Conservation (phyloP, 2,113 vertebrate genomes). For the Scatophagus argus region DNA sequence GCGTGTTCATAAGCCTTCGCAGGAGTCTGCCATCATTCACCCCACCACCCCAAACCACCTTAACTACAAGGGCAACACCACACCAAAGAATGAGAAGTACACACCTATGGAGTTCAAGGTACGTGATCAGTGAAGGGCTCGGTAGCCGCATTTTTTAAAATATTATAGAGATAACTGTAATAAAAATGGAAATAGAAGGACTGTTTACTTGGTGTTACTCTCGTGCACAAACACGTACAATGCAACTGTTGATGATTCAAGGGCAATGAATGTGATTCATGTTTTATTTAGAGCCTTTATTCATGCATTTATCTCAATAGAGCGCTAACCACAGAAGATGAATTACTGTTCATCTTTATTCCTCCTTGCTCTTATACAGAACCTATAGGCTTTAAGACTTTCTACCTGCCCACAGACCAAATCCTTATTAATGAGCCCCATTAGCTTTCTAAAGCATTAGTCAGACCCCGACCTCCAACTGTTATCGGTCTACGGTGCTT, state of each 20-base stretch:
- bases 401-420: constrained; percentile 54
- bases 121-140: not conserved
- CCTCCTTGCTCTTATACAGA: constrained; percentile 38
- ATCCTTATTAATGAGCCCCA: constrained; percentile 78
- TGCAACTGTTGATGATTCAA: constrained; percentile 38
- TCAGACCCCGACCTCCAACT: constrained; percentile 53
- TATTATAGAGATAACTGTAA: not conserved
- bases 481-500: constrained; percentile 41
- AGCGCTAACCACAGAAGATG: constrained; percentile 42
- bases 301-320: constrained; percentile 66
- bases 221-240: constrained; percentile 12
- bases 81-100: constrained; percentile 99
- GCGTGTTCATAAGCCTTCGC: constrained; percentile 94
- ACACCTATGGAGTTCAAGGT: constrained; percentile 99
- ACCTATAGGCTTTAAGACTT: constrained; percentile 29
- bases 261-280: constrained; percentile 47
- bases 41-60: constrained; percentile 98
- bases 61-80: constrained; percentile 96
- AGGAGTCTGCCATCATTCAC: constrained; percentile 96
- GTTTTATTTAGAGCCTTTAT: constrained; percentile 63
- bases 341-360: constrained; percentile 55
- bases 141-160: not conserved
- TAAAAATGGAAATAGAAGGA: not conserved
- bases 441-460: constrained; percentile 72
- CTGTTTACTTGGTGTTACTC: not conserved